Base-by-base conservation (phyloP, 2,888 invertebrate genomes). In the Stenurella melanura region DNA sequence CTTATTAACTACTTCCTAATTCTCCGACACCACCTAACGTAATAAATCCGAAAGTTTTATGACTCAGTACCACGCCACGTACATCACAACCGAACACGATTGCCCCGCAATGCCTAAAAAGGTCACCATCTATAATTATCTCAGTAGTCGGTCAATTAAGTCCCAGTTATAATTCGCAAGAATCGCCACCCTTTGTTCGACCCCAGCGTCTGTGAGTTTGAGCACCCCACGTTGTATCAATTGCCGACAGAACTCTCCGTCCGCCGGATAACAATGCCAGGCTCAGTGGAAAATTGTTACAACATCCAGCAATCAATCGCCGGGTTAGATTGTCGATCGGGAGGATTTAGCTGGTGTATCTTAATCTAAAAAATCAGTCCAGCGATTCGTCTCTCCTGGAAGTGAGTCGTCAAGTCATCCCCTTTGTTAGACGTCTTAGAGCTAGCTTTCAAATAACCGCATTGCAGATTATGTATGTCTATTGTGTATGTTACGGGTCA, bases 81-180 rank as follows among this genome's bases (percentile, higher is more conserved):
- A 21, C 61, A 7, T 4, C 15, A 1, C 50, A 50, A 50, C 50
- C n/a, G 50, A 50, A 50, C 63, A 30, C 21, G 63, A 57, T 64
- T 18, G 34, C 54, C 19, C 50, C 18, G 73, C 69, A 61, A 57
- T 72, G 77, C 80, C 82, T 73, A 81, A 81, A 85, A 85, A 84
- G 84, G 85, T 86, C 82, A 81, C 83, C 78, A 74, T 81, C 80
- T 83, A 80, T 85, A 86, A 87, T 86, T 86, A 86, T 86, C 86
- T 72, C 83, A 74, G 83, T 84, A 79, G 84, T 83, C 84, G 87
- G 86, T 86, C 86, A 87, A 87, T 87, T 87, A 84, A 81, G 81
- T 82, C 81, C 75, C 82, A 76, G 80, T 84, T 83, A 83, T 83
- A 83, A 83, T 82, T 81, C 79, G 81, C 76, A 81, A 79, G 73